Base-by-base conservation (phyloP, 2,888 invertebrate genomes). In the Galeruca laticollis region DNA sequence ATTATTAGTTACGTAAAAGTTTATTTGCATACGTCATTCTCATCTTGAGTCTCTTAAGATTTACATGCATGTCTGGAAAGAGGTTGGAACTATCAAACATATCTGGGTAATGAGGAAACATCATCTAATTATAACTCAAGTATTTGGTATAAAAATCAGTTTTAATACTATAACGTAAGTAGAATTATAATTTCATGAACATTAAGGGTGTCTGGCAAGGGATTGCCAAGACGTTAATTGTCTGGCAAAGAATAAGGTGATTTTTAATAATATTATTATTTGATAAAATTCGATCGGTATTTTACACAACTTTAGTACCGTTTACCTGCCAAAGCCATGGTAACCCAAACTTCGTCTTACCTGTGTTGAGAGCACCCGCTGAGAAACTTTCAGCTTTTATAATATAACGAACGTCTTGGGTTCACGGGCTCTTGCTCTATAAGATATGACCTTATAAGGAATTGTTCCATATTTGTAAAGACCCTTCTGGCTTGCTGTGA, bases 181-280 rank as follows among this genome's bases (percentile, higher is more conserved):
- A 26, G 1, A 26, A 26, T 26, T 26, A 26, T 26, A 43, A 43
- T 4, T 4, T 4, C 5, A 43, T 43, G 43, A 43, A 43, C n/a
- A 43, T 43, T 43, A 43, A n/a, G 43, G 10, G 26, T 26, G 6
- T 26, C 43, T 43, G 43, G 3, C 43, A 43, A 43, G 10, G 43
- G 43, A 2, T 43, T 43, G 10, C 43, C 43, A 43, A 3, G 43
- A 43, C 8, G 5, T 43, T 43, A 43, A 40, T 3, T 43, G 43
- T 43, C 43, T 43, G 43, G 43, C 43, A 43, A 37, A 9, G 11
- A 37, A 37, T 37, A 37, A 37, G n/a, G n/a, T n/a, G n/a, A 37
- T 37, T 37, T 37, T 37, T 37, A 37, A 37, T 37, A 37, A 37
- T 37, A 37, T 37, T 37, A 37, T 37, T 37, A 37, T 37, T 37